Conservation (phyloP, 2,113 vertebrate genomes). For the Cynoglossus semilaevis region DNA sequence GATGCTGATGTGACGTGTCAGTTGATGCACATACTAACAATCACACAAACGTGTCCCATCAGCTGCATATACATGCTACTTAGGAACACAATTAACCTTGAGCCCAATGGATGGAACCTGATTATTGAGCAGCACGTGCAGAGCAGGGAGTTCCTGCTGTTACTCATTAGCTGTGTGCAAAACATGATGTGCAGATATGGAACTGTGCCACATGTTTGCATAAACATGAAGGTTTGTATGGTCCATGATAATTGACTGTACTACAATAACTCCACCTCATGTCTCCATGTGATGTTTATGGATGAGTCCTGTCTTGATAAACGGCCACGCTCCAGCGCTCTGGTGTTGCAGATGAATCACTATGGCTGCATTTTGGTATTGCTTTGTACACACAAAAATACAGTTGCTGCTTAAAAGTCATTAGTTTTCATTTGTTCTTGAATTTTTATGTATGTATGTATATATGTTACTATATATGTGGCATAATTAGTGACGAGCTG, state of each 20-base stretch:
- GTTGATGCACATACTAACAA: not conserved
- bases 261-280: not conserved
- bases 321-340: constrained; percentile 21
- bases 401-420: too few species aligned
- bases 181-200: constrained; percentile 19
- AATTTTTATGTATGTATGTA: too few species aligned
- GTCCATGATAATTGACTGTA: constrained; percentile 12
- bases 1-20: constrained; percentile 51
- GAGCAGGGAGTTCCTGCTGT: constrained; percentile 37
- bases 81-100: constrained; percentile 60
- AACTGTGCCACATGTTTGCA: constrained; percentile 37
- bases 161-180: constrained; percentile 39
- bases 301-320: constrained; percentile 27
- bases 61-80: constrained; percentile 46
- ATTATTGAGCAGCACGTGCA: constrained; percentile 2
- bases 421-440: too few species aligned
- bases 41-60: constrained; percentile 23
- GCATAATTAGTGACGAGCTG: not conserved
- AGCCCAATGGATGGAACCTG: constrained; percentile 40
- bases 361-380: not conserved
- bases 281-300: constrained; percentile 27
- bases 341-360: constrained; percentile 16
- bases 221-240: constrained; percentile 27
- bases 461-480: too few species aligned
- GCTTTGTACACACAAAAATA: constrained; percentile 14